Evolutionary conservation across 1,140 invertebrate species (phyloP), one percentile per base, ranked within the genome.

Genomic region (Gonatopus flavifemur): DNA sequence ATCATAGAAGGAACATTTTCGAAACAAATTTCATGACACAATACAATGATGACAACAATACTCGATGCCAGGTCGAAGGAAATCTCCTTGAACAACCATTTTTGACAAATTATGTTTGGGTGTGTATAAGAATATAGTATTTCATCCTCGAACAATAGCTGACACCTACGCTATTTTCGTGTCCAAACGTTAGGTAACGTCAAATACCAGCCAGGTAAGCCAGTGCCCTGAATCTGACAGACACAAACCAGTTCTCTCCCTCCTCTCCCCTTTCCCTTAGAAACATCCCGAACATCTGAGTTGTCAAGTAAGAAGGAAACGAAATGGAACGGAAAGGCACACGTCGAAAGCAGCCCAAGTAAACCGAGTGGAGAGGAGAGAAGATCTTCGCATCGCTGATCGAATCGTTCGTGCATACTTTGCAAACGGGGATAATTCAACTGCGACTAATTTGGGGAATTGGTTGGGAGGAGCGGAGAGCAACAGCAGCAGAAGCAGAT

Each of bases 321-420:
- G 35, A 35, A 35, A 37, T 7, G 13, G 5, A n/a, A 6, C n/a
- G 15, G 8, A 39, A 6, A 33, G 30, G 9, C 38, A 38, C 30
- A 55, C 56, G 62, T 64, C 64, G 64, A 62, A 59, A 57, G 50
- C 61, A 66, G n/a, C n/a, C 56, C 42, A 57, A 46, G 53, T 44
- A 49, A 49, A 53, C 46, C 37, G 20, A 40, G 19, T 7, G 50
- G 36, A 51, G 48, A 59, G 54, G 57, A 55, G 59, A 53, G 47
- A 37, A 49, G 50, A 62, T 58, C 58, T 12, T 64, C 55, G 53
- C 63, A 57, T 62, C 54, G 61, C 48, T 57, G 59, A 66, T 66
- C 61, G 55, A 62, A 64, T 57, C 62, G 62, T 62, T 66, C 53
- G 62, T 64, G 64, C 62, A 64, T 66, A 66, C 55, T 61, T 63